Evolutionary conservation across 2,888 invertebrate genomes (phyloP).

Genomic region (Leptopilina myrica): DNA sequence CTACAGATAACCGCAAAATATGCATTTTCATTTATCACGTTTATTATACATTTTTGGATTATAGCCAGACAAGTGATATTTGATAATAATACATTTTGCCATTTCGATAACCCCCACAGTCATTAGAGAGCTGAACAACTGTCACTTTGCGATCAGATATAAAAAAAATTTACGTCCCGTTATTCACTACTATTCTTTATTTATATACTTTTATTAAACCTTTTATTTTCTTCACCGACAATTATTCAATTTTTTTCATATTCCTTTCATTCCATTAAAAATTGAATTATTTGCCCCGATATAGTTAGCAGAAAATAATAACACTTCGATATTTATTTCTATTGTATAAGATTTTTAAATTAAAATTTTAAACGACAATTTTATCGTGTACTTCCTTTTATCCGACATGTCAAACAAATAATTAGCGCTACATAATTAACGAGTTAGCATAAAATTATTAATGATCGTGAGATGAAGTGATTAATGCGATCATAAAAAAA

Average conservation of each 20-base stretch:
- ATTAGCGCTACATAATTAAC: no score
- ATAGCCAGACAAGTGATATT: constrained; percentile 4
- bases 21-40: constrained; percentile 8
- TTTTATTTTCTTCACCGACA: not conserved
- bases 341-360: no score
- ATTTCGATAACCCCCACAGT: constrained; percentile 5
- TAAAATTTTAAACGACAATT: no score
- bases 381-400: no score
- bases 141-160: not conserved
- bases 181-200: not conserved
- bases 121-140: not conserved
- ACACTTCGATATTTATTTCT: no score
- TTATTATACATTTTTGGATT: constrained; percentile 25
- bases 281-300: not conserved
- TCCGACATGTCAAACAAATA: no score
- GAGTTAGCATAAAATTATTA: no score
- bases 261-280: not conserved
- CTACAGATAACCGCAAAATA: constrained; percentile 12
- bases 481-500: no score
- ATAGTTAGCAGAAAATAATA: no score
- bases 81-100: not conserved
- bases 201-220: not conserved
- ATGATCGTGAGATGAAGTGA: no score
- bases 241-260: not conserved
- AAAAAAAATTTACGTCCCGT: not conserved